Base-by-base conservation (phyloP, 2,888 invertebrate genomes). In the Eurytoma californica region DNA sequence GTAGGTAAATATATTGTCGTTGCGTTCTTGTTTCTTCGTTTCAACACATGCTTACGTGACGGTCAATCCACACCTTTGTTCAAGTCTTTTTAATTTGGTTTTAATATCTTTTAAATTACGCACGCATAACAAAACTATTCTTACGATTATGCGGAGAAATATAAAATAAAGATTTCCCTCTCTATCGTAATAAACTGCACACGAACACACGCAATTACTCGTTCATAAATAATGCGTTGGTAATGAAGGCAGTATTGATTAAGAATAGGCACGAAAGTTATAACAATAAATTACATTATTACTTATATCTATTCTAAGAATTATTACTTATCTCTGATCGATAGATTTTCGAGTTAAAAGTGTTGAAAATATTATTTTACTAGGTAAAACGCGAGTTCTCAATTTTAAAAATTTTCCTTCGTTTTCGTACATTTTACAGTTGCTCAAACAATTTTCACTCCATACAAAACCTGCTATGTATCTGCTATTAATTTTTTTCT, bases 61-160 rank as follows among this genome's bases (percentile, higher is more conserved):
- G 20, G 20, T 16, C 28, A 39, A 18, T 61, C 39, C 20, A 63
- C 14, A 39, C 18, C 63, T 24, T 65, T 61, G 65, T n/a, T 39
- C 9, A 1, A 18, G 14, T 18, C 3, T 47, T 30, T 74, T 58
- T 70, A 79, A 79, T 72, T 51, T 24, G 16, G 12, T 67, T 72
- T 72, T 72, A 79, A 79, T 79, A 79, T 67, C 75, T 79, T 79
- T 79, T 79, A 58, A 72, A 79, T 75, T 60, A 47, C 30, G n/a
- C 9, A 47, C 70, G 61, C 70, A 58, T 57, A 74, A 74, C 49
- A 69, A 57, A 28, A 16, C 58, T 20, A 14, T 74, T 28, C 39
- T 47, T 24, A 20, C 65, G n/a, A 18, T 47, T 39, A 39, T 7
- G 9, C 9, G 39, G 1, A 39, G 9, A 13, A 2, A 63, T 63